Percentiles rank a stretch among this genome's conserved stretches.
phyloP scores from a whole-genome alignment of 2,797 vertebrate genomes.

The Karalla daura region DNA sequence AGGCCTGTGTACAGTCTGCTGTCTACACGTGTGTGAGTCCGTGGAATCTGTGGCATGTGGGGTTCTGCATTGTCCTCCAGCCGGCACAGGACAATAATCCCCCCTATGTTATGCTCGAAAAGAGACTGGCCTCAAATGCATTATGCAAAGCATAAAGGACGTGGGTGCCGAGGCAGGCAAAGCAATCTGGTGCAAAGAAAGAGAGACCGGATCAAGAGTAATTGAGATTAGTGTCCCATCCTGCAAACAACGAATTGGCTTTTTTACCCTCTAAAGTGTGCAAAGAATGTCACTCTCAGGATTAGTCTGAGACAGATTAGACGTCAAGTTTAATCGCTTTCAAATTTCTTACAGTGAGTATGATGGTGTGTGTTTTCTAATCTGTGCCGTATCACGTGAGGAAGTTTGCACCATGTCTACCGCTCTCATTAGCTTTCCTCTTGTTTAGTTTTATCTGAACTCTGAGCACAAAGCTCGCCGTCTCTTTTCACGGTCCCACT shows the following conservation, averaged over 20 bases:
- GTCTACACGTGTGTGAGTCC: constrained; percentile 63
- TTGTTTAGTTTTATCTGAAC: constrained; percentile 31
- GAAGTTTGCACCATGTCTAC: not conserved
- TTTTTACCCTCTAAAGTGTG: constrained; percentile 24
- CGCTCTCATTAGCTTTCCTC: not conserved
- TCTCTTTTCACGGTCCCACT: constrained; percentile 21
- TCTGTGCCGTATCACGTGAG: not conserved
- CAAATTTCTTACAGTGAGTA: not conserved
- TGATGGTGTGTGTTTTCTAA: not conserved
- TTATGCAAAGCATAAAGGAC: constrained; percentile 47
- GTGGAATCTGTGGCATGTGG: constrained; percentile 77
- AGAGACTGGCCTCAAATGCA: constrained; percentile 42
- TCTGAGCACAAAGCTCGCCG: constrained; percentile 27
- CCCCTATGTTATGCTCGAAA: constrained; percentile 44
- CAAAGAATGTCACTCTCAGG: constrained; percentile 28
- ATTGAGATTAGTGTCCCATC: constrained; percentile 38
- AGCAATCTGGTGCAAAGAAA: constrained; percentile 33
- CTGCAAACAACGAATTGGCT: constrained; percentile 3
- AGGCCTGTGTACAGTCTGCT: constrained; percentile 60
- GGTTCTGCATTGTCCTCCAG: constrained; percentile 71
- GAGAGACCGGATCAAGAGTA: constrained; percentile 38
- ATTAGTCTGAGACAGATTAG: constrained; percentile 19
- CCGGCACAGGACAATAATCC: constrained; percentile 54
- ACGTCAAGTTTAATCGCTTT: constrained; percentile 23
- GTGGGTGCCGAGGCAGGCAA: constrained; percentile 6